Conservation (phyloP, 2,797 vertebrate genomes). For the Phyllotis vaccarum region DNA sequence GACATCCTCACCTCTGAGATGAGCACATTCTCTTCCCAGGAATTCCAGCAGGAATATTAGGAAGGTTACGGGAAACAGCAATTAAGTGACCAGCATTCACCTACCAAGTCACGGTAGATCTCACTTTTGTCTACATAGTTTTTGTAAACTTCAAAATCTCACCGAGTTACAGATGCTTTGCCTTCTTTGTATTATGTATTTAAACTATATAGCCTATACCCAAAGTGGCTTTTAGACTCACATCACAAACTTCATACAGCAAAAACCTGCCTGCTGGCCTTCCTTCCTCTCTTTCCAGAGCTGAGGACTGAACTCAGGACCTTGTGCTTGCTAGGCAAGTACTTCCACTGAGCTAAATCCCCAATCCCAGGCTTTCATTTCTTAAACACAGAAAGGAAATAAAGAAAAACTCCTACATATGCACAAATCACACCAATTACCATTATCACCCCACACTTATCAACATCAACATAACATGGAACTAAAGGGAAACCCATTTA, state of each 20-base stretch:
- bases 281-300: not conserved
- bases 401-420: not conserved
- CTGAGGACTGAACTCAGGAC: not conserved
- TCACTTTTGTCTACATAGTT: not conserved
- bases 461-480: not conserved
- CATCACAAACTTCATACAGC: not conserved
- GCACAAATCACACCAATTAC: not conserved
- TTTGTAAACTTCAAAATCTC: slow-evolving; percentile 55
- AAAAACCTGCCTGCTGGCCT: not conserved
- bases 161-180: not conserved
- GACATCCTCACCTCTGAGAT: not conserved
- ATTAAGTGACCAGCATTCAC: not conserved
- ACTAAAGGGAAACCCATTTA: not conserved
- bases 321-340: not conserved
- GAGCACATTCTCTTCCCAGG: not conserved
- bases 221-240: not conserved
- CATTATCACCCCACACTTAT: not conserved
- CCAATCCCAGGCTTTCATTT: not conserved
- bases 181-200: not conserved
- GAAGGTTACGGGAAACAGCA: not conserved
- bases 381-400: not conserved
- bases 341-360: not conserved
- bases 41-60: not conserved
- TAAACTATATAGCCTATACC: not conserved
- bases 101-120: not conserved